Evolutionary conservation across 2,888 invertebrate genomes (phyloP).

Genomic region (Cyclophora punctaria): DNA sequence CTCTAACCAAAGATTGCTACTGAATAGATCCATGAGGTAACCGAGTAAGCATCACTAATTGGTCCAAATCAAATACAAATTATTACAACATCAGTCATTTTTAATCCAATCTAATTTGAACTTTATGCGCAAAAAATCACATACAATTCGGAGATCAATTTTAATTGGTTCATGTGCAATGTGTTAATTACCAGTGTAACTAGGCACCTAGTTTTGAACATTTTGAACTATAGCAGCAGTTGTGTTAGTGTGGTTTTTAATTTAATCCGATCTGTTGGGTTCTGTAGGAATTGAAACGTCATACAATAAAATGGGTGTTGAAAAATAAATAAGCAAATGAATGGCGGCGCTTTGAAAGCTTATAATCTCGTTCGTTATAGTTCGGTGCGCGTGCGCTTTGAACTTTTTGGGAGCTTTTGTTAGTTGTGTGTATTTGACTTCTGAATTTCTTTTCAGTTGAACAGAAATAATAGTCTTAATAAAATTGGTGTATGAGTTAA

Average conservation of each 20-base stretch:
- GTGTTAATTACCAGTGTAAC: conserved; percentile 8
- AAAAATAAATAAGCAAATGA: conserved; percentile 39
- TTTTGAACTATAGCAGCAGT: conserved; percentile 16
- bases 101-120: conserved; percentile 30
- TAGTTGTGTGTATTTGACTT: no score
- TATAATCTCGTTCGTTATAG: conserved; percentile 53
- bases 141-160: conserved; percentile 5
- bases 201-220: conserved; percentile 5
- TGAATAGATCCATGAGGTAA: conserved; percentile 43
- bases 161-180: conserved; percentile 11
- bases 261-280: conserved; percentile 32
- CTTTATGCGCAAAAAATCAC: conserved; percentile 8
- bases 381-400: conserved; percentile 36
- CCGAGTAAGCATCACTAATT: conserved; percentile 71
- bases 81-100: conserved; percentile 37
- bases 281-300: conserved; percentile 59
- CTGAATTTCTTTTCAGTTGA: no score
- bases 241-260: conserved; percentile 28
- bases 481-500: no score
- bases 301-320: conserved; percentile 45
- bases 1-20: conserved; percentile 33
- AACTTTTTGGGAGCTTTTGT: conserved; percentile 3
- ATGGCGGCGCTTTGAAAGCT: conserved; percentile 51
- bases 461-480: no score
- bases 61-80: conserved; percentile 68